Evolutionary conservation across 2,797 vertebrate species (phyloP).

Genomic region (Sebastes vulpes): DNA sequence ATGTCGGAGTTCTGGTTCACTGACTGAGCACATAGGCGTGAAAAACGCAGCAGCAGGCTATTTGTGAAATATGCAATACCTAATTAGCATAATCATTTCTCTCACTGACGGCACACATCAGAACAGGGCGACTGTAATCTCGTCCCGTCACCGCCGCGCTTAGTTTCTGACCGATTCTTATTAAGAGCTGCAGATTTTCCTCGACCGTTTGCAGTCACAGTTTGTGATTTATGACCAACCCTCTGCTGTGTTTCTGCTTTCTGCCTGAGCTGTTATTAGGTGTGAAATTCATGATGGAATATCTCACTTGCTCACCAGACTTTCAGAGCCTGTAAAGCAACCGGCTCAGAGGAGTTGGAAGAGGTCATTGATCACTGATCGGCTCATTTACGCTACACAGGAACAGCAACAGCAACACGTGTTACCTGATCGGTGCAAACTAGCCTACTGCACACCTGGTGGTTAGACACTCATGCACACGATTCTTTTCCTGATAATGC

Average conservation of each 20-base stretch:
- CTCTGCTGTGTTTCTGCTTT: constrained; percentile 7
- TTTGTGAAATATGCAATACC: constrained; percentile 31
- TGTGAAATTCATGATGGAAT: constrained; percentile 33
- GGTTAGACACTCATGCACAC: no score
- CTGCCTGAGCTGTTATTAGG: constrained; percentile 16
- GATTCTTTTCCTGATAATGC: no score
- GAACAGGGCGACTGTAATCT: constrained; percentile 14
- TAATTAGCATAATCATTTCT: constrained; percentile 41
- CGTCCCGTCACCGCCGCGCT: constrained; percentile 6
- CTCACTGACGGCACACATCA: constrained; percentile 17
- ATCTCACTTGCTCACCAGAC: not conserved
- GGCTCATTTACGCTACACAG: no score
- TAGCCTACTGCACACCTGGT: no score
- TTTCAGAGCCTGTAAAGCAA: not conserved
- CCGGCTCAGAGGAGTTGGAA: not conserved
- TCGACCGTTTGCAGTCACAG: constrained; percentile 16
- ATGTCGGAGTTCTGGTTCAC: not conserved
- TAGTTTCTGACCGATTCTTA: constrained; percentile 39
- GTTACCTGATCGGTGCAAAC: no score
- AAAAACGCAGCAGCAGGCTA: not conserved
- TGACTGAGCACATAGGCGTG: not conserved
- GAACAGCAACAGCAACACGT: no score
- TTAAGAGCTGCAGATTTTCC: constrained; percentile 23
- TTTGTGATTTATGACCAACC: constrained; percentile 33
- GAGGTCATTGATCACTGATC: no score